phyloP scores from a whole-genome alignment of 2,113 vertebrate genomes.

The Microtus oregoni region DNA sequence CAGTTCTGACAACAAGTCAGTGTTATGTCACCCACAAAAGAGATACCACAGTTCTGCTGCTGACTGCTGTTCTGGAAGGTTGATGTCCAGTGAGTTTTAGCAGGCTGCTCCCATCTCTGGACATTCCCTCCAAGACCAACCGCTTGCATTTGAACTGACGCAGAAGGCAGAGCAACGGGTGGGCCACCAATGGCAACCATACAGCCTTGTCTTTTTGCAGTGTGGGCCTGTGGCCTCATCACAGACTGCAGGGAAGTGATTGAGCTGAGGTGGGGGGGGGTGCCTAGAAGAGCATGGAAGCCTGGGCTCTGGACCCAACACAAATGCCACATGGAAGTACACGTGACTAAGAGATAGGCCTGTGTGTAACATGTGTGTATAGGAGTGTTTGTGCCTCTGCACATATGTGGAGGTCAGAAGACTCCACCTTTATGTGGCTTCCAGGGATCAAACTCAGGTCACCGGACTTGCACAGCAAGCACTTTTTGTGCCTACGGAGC shows the following conservation, averaged over 20 bases:
- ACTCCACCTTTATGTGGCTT: not conserved
- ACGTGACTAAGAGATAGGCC: not conserved
- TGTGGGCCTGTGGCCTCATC: not conserved
- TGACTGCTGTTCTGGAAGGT: not conserved
- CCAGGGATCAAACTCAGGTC: not conserved
- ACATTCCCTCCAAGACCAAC: not conserved
- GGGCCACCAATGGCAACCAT: not conserved
- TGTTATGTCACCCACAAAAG: not conserved
- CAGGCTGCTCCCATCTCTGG: not conserved
- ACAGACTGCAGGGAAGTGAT: not conserved
- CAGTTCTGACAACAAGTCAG: not conserved
- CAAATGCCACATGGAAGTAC: not conserved
- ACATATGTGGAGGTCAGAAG: not conserved
- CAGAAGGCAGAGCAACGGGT: not conserved
- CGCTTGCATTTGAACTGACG: not conserved
- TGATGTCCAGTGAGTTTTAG: not conserved
- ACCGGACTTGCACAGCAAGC: not conserved
- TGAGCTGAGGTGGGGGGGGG: too few species aligned
- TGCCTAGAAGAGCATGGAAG: accelerated
- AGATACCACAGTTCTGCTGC: not conserved
- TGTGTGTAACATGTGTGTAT: not conserved
- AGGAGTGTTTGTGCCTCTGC: not conserved
- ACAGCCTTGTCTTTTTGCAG: accelerated
- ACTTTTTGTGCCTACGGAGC: not conserved
- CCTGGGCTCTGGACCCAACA: too few species aligned